Conservation (phyloP, 2,797 vertebrate genomes). For the Gambusia yucatana region DNA sequence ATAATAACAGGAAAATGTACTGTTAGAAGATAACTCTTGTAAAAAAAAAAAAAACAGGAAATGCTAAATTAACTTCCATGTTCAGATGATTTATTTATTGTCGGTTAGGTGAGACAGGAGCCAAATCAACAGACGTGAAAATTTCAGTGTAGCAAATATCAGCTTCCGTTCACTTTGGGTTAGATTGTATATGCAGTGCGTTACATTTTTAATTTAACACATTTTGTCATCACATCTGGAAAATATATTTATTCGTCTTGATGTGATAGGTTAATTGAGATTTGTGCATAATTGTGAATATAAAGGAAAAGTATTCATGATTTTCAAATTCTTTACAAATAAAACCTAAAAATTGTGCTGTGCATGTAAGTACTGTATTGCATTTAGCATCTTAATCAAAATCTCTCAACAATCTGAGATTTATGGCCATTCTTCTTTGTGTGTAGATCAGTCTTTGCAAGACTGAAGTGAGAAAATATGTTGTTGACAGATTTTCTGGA, state of each 20-base stretch:
- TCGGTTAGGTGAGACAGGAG: background rate
- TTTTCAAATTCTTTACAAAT: background rate
- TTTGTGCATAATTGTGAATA: background rate
- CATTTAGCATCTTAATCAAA: background rate
- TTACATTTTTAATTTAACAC: background rate
- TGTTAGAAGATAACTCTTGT: background rate
- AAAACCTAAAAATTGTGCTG: background rate
- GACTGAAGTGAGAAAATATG: too few species aligned
- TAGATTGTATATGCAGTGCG: background rate
- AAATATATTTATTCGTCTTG: background rate
- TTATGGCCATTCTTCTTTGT: background rate
- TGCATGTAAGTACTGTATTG: background rate
- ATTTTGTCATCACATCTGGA: background rate
- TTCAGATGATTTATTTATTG: background rate
- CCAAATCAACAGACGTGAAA: background rate
- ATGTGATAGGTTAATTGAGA: background rate
- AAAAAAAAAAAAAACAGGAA: background rate
- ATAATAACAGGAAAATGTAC: background rate
- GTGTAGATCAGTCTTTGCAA: too few species aligned
- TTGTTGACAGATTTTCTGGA: too few species aligned
- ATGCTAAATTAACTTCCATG: background rate
- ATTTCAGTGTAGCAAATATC: background rate
- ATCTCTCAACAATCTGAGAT: background rate
- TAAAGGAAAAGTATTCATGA: background rate
- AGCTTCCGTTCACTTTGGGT: background rate